Conservation (phyloP, 2,797 vertebrate genomes). For the Danio albolineatus region DNA sequence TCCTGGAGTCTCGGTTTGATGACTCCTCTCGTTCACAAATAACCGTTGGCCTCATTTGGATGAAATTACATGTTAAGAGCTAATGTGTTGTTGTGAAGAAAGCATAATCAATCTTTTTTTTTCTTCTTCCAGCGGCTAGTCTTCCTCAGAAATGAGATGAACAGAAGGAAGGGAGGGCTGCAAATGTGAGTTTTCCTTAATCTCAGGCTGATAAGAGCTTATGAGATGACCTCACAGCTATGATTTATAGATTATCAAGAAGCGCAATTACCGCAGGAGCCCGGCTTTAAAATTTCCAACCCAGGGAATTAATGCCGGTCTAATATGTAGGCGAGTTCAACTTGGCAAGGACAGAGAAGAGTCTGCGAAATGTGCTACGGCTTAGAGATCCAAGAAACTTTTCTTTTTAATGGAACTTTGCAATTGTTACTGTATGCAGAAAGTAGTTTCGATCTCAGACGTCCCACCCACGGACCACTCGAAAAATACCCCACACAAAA, state of each 20-base stretch:
- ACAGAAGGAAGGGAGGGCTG: conserved; percentile 60
- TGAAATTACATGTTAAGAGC: conserved; percentile 74
- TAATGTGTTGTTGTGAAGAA: conserved; percentile 83
- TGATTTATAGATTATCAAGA: conserved; percentile 95
- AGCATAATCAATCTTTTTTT: conserved; percentile 77
- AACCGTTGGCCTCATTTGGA: conserved; percentile 35
- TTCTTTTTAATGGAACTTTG: conserved; percentile 1
- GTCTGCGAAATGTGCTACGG: not conserved
- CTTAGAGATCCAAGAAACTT: conserved; percentile 22
- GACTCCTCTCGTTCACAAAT: conserved; percentile 10
- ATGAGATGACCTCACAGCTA: conserved; percentile 90
- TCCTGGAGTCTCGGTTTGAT: conserved; percentile 15
- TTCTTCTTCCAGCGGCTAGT: conserved; percentile 60
- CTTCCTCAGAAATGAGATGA: conserved; percentile 38
- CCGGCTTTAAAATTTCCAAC: conserved; percentile 88
- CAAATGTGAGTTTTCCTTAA: conserved; percentile 80
- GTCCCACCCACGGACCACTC: not conserved
- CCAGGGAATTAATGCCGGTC: conserved; percentile 73
- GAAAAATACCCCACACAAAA: too few species aligned
- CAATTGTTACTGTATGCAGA: conserved; percentile 7
- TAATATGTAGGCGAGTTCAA: conserved; percentile 59
- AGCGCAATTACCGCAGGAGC: conserved; percentile 90
- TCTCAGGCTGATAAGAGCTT: conserved; percentile 83
- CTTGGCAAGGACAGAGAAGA: conserved; percentile 75
- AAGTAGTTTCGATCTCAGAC: not conserved